A percentile compares a stretch with the other conserved stretches of the same genome.
phyloP scores from a whole-genome alignment of 2,797 vertebrate genomes.

The Pantherophis alleghaniensis region DNA sequence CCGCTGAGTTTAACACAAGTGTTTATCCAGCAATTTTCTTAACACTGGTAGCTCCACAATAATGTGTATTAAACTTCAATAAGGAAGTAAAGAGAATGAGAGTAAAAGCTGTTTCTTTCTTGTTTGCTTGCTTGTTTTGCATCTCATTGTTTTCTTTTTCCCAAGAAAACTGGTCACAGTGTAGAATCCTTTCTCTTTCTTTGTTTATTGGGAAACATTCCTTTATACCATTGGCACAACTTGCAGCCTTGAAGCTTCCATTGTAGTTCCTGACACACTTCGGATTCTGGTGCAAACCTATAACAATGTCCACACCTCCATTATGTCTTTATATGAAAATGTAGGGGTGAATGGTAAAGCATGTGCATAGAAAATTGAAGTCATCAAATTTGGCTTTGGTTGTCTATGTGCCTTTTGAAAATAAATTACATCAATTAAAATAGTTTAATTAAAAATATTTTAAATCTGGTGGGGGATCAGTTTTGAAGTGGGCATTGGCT shows the following conservation, averaged over 20 bases:
- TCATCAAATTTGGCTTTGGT: not conserved
- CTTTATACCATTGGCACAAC: not conserved
- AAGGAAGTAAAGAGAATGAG: constrained; percentile 40
- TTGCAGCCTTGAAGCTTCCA: not conserved
- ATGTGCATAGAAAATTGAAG: not conserved
- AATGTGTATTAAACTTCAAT: constrained; percentile 38
- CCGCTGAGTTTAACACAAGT: constrained; percentile 61
- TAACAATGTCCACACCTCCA: not conserved
- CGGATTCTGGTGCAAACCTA: not conserved
- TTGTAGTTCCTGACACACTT: not conserved
- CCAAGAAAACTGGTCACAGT: not conserved
- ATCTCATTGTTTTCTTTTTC: not conserved
- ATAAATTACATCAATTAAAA: not conserved
- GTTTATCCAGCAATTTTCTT: constrained; percentile 70
- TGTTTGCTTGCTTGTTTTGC: constrained; percentile 3
- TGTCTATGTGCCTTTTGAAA: not conserved
- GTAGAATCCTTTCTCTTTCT: not conserved
- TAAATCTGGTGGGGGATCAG: not conserved
- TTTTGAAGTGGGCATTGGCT: not conserved
- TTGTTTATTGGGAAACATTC: constrained; percentile 23
- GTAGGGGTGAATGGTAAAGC: not conserved
- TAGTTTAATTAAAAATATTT: not conserved
- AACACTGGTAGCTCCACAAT: constrained; percentile 55
- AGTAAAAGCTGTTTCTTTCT: constrained; percentile 5
- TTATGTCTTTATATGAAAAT: not conserved